phyloP scores from a whole-genome alignment of 2,888 invertebrate species.

The Nineta flava region DNA sequence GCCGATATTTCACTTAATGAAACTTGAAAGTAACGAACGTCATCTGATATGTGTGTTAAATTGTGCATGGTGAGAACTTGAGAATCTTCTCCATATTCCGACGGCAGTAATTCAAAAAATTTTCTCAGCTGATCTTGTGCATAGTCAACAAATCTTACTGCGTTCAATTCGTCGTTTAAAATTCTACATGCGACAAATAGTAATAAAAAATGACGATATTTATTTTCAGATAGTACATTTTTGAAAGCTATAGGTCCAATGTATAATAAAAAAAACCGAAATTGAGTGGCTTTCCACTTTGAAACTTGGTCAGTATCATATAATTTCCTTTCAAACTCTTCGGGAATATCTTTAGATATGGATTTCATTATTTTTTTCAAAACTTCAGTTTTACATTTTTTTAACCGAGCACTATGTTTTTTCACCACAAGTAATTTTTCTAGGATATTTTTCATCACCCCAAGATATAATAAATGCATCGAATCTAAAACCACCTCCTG shows the following conservation, averaged over 20 bases:
- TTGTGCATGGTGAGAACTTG: constrained; percentile 12
- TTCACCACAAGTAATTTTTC: constrained; percentile 6
- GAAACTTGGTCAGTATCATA: constrained; percentile 1
- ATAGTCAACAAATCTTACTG: constrained; percentile 8
- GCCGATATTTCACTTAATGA: constrained; percentile 11
- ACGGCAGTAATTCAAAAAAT: constrained; percentile 11
- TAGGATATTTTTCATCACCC: too few relatives aligned
- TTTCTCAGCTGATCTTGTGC: constrained; percentile 9
- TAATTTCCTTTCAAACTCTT: constrained; percentile 4
- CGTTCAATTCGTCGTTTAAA: constrained; percentile 1
- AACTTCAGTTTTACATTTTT: not conserved
- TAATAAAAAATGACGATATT: constrained; percentile 6
- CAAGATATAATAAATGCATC: constrained; percentile 5
- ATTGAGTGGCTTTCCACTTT: constrained; percentile 6
- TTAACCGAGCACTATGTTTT: constrained; percentile 3
- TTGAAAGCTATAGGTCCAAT: constrained; percentile 1
- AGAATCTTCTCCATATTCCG: constrained; percentile 11
- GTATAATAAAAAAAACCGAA: too few relatives aligned
- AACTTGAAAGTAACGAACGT: constrained; percentile 9
- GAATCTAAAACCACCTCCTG: constrained; percentile 1
- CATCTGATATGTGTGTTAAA: constrained; percentile 12
- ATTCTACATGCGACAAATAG: constrained; percentile 7
- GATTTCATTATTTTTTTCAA: constrained; percentile 2
- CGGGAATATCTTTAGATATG: constrained; percentile 1
- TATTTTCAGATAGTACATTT: constrained; percentile 1